Evolutionary conservation across 2,797 vertebrate species (phyloP).

Genomic region (Linurgus olivaceus): DNA sequence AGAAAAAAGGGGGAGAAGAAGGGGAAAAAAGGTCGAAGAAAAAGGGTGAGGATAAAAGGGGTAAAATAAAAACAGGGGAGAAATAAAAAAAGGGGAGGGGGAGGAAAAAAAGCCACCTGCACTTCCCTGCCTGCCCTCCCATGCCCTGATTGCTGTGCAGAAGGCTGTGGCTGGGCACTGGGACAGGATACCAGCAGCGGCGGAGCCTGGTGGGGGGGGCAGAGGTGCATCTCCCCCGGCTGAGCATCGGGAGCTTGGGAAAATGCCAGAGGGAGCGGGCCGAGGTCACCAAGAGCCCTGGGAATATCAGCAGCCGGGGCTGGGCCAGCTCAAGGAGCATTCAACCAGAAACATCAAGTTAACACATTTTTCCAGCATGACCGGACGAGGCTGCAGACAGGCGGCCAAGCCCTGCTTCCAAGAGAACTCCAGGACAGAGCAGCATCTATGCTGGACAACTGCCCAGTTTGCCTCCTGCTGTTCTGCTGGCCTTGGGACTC

Average conservation of each 20-base stretch:
- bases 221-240: rapidly evolving
- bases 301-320: neutral
- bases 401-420: neutral
- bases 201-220: rapidly evolving
- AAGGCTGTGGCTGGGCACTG: neutral
- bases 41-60: neutral
- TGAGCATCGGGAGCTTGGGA: neutral
- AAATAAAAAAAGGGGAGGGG: rapidly evolving
- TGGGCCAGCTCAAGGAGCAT: neutral
- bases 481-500: neutral
- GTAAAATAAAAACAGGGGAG: rapidly evolving
- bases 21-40: rapidly evolving
- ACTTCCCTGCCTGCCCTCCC: neutral
- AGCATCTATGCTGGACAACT: neutral
- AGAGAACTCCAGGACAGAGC: neutral
- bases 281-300: conserved; percentile 23
- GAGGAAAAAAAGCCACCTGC: neutral
- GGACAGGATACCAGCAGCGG: neutral
- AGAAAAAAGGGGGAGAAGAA: neutral
- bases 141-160: rapidly evolving
- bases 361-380: conserved; percentile 48
- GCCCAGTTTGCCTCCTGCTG: neutral
- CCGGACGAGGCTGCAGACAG: neutral
- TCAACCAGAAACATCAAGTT: conserved; percentile 50
- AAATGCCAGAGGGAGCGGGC: rapidly evolving